Percentiles rank a stretch among this genome's conserved stretches.
Conservation (phyloP, 2,113 vertebrate species). For the Calidris pygmaea region DNA sequence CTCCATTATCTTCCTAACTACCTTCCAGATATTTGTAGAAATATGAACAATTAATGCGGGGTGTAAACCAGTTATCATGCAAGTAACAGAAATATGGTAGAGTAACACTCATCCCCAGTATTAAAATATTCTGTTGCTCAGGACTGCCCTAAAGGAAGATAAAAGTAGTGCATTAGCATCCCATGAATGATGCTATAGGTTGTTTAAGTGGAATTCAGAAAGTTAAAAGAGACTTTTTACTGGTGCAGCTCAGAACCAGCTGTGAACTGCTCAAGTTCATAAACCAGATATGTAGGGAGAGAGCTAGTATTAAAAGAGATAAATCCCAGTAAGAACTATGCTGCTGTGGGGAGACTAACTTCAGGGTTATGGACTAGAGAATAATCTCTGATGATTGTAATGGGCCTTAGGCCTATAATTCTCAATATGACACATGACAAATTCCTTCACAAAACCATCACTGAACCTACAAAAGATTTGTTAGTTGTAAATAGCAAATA, state of each 20-base stretch:
- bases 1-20: neutral
- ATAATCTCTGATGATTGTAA: neutral
- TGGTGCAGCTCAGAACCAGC: neutral
- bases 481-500: constrained; percentile 35
- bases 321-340: neutral
- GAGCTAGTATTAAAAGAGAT: neutral
- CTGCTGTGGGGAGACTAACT: neutral
- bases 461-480: neutral
- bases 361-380: neutral
- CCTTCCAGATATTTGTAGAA: neutral
- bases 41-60: neutral
- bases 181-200: neutral
- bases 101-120: neutral
- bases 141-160: neutral
- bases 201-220: neutral
- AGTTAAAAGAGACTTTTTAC: neutral
- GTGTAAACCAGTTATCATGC: neutral
- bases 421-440: neutral
- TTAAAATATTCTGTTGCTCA: neutral
- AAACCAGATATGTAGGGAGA: neutral
- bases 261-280: neutral
- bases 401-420: neutral
- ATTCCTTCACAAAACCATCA: constrained; percentile 29
- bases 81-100: neutral
- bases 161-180: neutral